Percentiles rank a stretch among this genome's conserved stretches.
phyloP scores from a whole-genome alignment of 2,113 vertebrate species.

The Rhabdornis inornatus region DNA sequence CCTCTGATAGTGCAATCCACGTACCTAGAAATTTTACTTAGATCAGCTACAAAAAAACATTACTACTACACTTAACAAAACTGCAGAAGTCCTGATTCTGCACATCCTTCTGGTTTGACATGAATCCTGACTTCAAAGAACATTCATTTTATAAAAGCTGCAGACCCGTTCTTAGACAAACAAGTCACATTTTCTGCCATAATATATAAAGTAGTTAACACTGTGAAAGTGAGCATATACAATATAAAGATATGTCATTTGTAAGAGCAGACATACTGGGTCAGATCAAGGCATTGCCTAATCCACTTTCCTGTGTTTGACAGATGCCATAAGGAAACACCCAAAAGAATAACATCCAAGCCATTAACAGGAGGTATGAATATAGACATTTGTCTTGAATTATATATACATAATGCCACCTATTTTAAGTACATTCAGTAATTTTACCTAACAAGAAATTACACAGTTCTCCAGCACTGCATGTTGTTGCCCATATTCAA shows the following conservation, averaged over 20 bases:
- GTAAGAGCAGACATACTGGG: not conserved
- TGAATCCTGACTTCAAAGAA: not conserved
- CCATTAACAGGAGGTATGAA: not conserved
- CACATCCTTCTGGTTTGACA: not conserved
- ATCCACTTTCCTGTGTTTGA: not conserved
- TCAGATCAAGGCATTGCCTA: not conserved
- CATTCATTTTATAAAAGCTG: not conserved
- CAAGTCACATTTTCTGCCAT: not conserved
- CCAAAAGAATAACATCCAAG: not conserved
- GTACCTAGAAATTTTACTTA: not conserved
- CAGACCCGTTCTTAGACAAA: not conserved
- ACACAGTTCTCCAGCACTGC: not conserved
- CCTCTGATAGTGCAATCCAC: not conserved
- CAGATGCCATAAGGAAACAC: not conserved
- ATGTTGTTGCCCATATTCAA: not conserved
- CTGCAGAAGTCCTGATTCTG: not conserved
- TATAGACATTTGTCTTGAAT: not conserved
- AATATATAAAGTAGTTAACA: not conserved
- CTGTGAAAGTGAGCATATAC: not conserved
- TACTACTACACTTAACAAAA: not conserved
- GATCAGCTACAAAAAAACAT: not conserved
- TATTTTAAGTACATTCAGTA: not conserved
- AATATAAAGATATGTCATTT: not conserved
- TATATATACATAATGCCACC: not conserved
- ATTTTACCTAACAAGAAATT: not conserved